Conservation (phyloP, 1,140 invertebrate genomes). For the Tetramorium alpestre region DNA sequence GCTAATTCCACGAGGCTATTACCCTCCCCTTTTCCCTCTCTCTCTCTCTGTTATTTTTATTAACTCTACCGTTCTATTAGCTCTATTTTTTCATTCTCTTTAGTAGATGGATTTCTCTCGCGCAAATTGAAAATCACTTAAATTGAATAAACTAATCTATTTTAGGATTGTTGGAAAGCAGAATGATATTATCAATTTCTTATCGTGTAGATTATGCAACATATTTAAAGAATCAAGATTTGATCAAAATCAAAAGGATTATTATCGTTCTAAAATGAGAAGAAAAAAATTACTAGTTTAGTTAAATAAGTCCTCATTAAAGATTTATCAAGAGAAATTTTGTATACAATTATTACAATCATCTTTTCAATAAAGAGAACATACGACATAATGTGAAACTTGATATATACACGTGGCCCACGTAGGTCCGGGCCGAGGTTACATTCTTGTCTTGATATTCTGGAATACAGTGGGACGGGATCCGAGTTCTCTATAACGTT, state of each 20-base stretch:
- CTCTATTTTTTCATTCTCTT: background rate
- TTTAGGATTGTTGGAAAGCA: background rate
- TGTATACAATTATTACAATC: background rate
- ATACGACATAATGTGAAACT: slow-evolving; percentile 9
- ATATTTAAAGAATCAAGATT: background rate
- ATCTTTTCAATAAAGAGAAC: background rate
- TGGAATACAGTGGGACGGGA: slow-evolving; percentile 12
- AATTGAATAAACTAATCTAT: background rate
- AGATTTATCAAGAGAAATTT: background rate
- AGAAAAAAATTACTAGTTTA: background rate
- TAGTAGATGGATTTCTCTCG: background rate
- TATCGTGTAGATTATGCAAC: background rate
- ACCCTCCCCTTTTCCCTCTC: background rate
- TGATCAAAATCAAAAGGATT: background rate
- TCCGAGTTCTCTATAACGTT: slow-evolving; percentile 66
- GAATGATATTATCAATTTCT: background rate
- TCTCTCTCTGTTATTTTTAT: slow-evolving; percentile 21
- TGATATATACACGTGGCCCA: background rate
- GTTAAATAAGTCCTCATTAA: background rate
- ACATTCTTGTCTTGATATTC: slow-evolving; percentile 55
- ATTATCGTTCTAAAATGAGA: background rate
- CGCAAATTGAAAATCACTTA: background rate
- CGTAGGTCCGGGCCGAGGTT: background rate
- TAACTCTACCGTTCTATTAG: background rate
- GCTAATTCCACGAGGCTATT: slow-evolving; percentile 24